Percentiles rank a stretch among this genome's conserved stretches.
phyloP scores from a whole-genome alignment of 2,113 vertebrate genomes.

The Monarcha castaneiventris region DNA sequence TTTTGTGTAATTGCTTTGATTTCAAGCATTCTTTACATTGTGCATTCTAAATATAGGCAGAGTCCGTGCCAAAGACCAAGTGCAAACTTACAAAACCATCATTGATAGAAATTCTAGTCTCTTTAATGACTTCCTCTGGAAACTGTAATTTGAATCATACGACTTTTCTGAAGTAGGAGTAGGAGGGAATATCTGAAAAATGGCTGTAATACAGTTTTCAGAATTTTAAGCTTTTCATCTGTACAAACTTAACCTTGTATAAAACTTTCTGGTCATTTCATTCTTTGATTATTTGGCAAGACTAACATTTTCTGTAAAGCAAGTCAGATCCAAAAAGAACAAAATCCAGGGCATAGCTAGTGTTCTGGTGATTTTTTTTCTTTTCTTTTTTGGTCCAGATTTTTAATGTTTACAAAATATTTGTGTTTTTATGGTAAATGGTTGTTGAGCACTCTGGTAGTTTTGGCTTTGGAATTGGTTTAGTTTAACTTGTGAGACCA shows the following conservation, averaged over 20 bases:
- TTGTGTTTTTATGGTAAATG: not conserved
- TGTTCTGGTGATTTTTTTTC: not conserved
- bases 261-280: not conserved
- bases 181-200: not conserved
- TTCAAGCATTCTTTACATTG: not conserved
- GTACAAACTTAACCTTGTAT: not conserved
- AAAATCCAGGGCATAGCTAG: not conserved
- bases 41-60: not conserved
- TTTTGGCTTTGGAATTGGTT: not conserved
- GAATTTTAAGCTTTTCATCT: not conserved
- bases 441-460: not conserved
- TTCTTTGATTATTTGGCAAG: not conserved
- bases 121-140: slow-evolving; percentile 34
- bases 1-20: not conserved
- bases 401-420: not conserved
- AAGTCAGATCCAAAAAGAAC: not conserved
- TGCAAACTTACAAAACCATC: not conserved
- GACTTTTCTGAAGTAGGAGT: not conserved
- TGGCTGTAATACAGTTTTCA: not conserved
- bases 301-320: not conserved
- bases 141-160: not conserved
- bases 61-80: not conserved
- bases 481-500: not conserved
- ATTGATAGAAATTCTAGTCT: not conserved
- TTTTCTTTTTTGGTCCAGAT: not conserved